Evolutionary conservation across 2,888 invertebrate species (phyloP), one percentile per base, ranked within the genome.

Genomic region (Brenthis hecate): DNA sequence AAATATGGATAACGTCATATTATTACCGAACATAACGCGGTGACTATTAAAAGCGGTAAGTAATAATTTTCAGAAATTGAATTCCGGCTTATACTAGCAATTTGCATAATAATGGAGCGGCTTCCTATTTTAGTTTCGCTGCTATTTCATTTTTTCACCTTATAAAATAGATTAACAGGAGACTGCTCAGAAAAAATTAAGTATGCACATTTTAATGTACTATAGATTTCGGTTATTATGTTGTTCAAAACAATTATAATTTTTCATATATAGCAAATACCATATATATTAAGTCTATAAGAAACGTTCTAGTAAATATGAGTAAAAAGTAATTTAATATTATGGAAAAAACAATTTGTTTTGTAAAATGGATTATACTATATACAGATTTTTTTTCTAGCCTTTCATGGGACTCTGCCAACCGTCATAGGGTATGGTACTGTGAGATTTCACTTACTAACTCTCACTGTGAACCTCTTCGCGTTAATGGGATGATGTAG

Each of bases 31-130:
- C 48, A 65, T 23, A 23, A 55, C 56, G 28, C 55, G 57, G 36
- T 28, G 32, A 74, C 76, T 79, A 80, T 80, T 75, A 78, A 76
- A 72, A 69, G 74, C 73, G 63, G 57, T 66, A 67, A 64, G 60
- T 84, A 80, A 84, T 87, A 88, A 88, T 89, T 88, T 88, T 78
- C 78, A 78, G 80, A 87, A 89, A 90, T 89, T 88, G 86, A 89
- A 88, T 87, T 85, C 84, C 65, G 73, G 79, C 81, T 88, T 85
- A 89, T 85, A 77, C 79, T 69, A 69, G 77, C 84, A 81, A 89
- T 90, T 83, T 88, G 78, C 84, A 78, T 80, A 77, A 75, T 76
- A 73, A 76, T 71, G 58, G 71, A 67, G 66, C 68, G 63, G 68
- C 70, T 74, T 73, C 69, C 76, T 72, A 77, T 79, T 79, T 74